Base-by-base conservation (phyloP, 2,888 invertebrate species). In the Isotomurus palustris region DNA sequence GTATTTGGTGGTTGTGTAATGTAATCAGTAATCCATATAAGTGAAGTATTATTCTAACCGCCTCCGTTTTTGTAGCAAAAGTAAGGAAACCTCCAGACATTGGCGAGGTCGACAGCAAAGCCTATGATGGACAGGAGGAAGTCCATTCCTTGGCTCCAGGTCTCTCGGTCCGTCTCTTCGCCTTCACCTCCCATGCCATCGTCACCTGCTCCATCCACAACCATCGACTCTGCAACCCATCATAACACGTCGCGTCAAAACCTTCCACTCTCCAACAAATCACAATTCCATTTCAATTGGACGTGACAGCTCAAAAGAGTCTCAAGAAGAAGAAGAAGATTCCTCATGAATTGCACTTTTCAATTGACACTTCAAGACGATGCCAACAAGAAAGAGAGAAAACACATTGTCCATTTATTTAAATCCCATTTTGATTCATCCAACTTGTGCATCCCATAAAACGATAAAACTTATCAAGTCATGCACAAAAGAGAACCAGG, bases 21-120 rank as follows among this genome's bases (percentile, higher is more conserved):
- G n/a, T n/a, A n/a, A n/a, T n/a, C n/a, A n/a, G n/a, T n/a, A n/a
- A n/a, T n/a, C n/a, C n/a, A n/a, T n/a, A n/a, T n/a, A n/a, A n/a
- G n/a, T n/a, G n/a, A n/a, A n/a, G n/a, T n/a, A n/a, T n/a, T n/a
- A n/a, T n/a, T n/a, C 60, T 65, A 48, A 64, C 69, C 69, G 53
- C 69, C 69, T 61, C 69, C 69, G 56, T 69, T 69, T 56, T 69
- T 69, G 53, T 69, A 69, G 53, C 69, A 69, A 62, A 60, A 69
- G 56, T 69, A 69, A 4, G 69, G 69, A 44, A 69, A 69, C 48
- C 69, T 49, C 62, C 66, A 66, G 2, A 68, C 69, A 55, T 69
- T 69, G 17, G 69, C 67, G 21, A 69, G 53, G 52, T 69, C 69
- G 10, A 69, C 69, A 10, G 69, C 69, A 56, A 69, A 69, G n/a